phyloP scores from a whole-genome alignment of 2,113 vertebrate genomes.

The Pangasianodon gigas region DNA sequence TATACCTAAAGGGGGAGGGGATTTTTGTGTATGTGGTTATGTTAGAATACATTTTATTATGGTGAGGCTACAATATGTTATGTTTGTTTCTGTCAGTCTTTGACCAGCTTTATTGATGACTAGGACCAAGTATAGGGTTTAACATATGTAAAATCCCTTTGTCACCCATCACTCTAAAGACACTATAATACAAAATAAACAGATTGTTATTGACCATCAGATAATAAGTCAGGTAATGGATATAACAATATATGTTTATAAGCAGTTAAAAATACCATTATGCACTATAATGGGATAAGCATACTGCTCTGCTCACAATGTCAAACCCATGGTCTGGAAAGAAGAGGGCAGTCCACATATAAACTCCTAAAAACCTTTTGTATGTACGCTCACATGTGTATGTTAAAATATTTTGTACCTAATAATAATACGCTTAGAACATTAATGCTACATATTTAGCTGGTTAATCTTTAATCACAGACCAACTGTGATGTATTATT shows the following conservation, averaged over 20 bases:
- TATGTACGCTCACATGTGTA: not conserved
- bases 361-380: not conserved
- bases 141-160: not conserved
- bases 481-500: slow-evolving; percentile 46
- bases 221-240: not conserved
- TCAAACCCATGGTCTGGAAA: not conserved
- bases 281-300: not conserved
- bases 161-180: not conserved
- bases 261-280: not conserved
- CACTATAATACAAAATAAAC: not conserved
- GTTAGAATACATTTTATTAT: not conserved
- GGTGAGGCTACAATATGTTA: not conserved
- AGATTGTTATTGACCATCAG: not conserved
- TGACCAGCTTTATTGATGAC: not conserved
- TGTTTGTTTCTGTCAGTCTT: not conserved
- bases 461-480: slow-evolving; percentile 30
- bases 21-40: slow-evolving; percentile 1
- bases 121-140: not conserved
- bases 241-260: not conserved
- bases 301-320: not conserved
- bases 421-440: slow-evolving; percentile 29
- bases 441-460: slow-evolving; percentile 44
- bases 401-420: not conserved
- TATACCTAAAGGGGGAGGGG: slow-evolving; percentile 50
- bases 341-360: not conserved